phyloP scores from a whole-genome alignment of 2,888 invertebrate genomes.

The Parthenolecanium corni region DNA sequence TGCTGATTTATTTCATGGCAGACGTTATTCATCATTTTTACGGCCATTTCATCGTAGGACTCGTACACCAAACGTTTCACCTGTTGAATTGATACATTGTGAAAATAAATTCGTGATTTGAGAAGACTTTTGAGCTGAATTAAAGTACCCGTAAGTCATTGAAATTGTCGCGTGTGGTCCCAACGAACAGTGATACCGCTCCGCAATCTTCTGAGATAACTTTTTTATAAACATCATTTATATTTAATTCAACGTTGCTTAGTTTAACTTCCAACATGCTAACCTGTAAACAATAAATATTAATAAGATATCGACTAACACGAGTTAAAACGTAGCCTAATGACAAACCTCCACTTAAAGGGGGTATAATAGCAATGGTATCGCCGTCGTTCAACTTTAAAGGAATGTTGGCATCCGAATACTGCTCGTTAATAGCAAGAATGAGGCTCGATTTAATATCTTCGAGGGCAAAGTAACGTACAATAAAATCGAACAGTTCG shows the following conservation, averaged over 20 bases:
- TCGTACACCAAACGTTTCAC: constrained; percentile 87
- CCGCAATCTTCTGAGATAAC: constrained; percentile 66
- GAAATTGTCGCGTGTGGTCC: constrained; percentile 75
- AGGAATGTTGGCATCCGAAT: constrained; percentile 47
- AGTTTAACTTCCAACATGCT: constrained; percentile 28
- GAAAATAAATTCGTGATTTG: not conserved
- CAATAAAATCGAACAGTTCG: constrained; percentile 50
- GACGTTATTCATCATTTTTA: constrained; percentile 66
- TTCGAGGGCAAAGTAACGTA: constrained; percentile 51
- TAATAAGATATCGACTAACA: not conserved
- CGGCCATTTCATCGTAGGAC: constrained; percentile 84
- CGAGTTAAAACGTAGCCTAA: not conserved
- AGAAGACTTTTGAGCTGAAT: constrained; percentile 10
- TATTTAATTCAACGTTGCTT: constrained; percentile 42
- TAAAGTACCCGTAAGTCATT: constrained; percentile 45
- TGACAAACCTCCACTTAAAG: constrained; percentile 71
- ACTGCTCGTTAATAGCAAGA: constrained; percentile 73
- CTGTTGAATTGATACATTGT: constrained; percentile 38
- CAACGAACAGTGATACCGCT: constrained; percentile 79
- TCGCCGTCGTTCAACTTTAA: constrained; percentile 55
- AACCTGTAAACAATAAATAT: constrained; percentile 22
- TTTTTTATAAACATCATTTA: constrained; percentile 53
- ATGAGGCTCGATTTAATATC: constrained; percentile 58
- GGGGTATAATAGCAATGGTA: constrained; percentile 84
- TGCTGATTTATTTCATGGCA: constrained; percentile 58